Evolutionary conservation across 2,797 vertebrate genomes (phyloP), one percentile per base, ranked within the genome.

Genomic region (Epinephelus coioides): DNA sequence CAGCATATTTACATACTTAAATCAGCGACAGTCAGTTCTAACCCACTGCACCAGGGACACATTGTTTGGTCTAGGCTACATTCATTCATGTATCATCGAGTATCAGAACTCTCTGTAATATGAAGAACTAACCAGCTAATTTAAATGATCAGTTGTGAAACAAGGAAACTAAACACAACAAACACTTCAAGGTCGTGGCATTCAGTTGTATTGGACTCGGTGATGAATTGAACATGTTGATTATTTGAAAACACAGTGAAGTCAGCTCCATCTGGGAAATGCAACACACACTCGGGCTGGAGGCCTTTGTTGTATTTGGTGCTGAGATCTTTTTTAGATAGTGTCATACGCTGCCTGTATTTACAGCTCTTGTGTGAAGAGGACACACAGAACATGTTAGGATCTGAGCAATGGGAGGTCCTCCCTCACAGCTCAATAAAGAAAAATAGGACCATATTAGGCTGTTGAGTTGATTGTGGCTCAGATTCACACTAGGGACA

Each of bases 401-500:
- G 77, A 89, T 87, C 76, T 65, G 85, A 86, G 82, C 88, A 83
- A 91, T 91, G 87, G 91, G 88, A 87, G 90, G 85, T 92, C 90
- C 91, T 93, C 88, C 86, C 89, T 91, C 82, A 59, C 86, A 79
- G 90, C 88, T 78, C 82, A 83, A 88, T 88, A 89, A 87, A 88
- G 86, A 90, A 88, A 91, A 94, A 91, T 89, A 93, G 77, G 74
- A 87, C 94, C 94, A 93, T 95, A 95, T 95, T 95, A 94, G 94
- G 93, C 81, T 15, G 86, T 82, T 75, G 79, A 88, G 88, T 74
- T 59, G 73, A 69, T 90, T 90, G 79, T 87, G 80, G 72, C 88
- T 87, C 86, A 88, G 84, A 89, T 90, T 94, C 88, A 85, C 78
- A 85, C 88, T 43, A 80, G 83, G 78, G 90, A 92, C 88, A 87